These are phyloP conservation scores for Amorpha juglandis DNA, from an alignment of 2,888 invertebrate genomes.

Conservation along the genomic window DNA sequence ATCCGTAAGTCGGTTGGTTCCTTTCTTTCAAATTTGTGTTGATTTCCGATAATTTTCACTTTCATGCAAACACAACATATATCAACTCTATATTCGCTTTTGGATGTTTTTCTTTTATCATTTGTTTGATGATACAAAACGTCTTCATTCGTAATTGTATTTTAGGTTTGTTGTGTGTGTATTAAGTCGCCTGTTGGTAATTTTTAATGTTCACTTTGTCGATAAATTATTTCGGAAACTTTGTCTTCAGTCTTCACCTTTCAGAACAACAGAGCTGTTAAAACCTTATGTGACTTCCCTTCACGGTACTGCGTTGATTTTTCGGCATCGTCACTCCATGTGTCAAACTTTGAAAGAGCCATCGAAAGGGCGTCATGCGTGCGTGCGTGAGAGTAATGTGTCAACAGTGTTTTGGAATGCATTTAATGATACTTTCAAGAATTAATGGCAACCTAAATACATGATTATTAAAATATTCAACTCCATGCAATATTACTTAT, in stretches of 20 bases:
- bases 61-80: not conserved
- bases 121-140: no score
- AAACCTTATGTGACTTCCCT: constrained; percentile 13
- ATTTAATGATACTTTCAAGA: not conserved
- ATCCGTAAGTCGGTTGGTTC: not conserved
- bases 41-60: not conserved
- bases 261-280: constrained; percentile 10
- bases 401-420: not conserved
- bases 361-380: not conserved
- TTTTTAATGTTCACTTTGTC: not conserved
- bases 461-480: not conserved
- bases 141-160: no score
- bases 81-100: not conserved
- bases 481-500: not conserved
- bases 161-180: no score
- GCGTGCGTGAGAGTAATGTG: not conserved
- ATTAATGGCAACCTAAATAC: not conserved
- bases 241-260: not conserved
- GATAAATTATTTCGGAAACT: not conserved
- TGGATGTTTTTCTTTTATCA: not conserved
- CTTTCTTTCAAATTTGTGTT: not conserved
- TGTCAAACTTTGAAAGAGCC: constrained; percentile 13
- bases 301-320: constrained; percentile 5
- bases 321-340: not conserved
- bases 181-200: not conserved